Base-by-base conservation (phyloP, 2,888 invertebrate species). In the Linyphia triangularis region DNA sequence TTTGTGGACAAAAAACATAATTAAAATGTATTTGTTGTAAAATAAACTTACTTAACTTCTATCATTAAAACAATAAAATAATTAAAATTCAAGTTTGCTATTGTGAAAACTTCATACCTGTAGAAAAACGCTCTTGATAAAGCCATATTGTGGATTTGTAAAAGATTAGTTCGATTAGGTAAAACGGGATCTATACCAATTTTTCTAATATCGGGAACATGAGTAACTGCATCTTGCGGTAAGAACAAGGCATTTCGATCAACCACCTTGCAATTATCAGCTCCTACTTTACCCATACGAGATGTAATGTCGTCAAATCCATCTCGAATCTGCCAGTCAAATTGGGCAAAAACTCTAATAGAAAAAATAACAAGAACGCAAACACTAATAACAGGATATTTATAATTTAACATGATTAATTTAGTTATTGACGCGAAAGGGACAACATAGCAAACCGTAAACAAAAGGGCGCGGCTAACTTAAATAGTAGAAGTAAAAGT, bases 71-170 rank as follows among this genome's bases (percentile, higher is more conserved):
- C 16, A 59, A 13, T 19, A 9, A 6, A 19, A 4, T 4, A 59
- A 2, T 43, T 2, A 43, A 19, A 59, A 5, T 19, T 16, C 19
- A n/a, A 19, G 19, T 4, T 19, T n/a, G n/a, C n/a, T n/a, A 24
- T 4, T 4, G 2, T 7, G n/a, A 13, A 26, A 63, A 69, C 19
- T n/a, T 40, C 28, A 81, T 59, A 91, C 91, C 91, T 97, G 96
- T 97, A 98, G 93, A 97, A 99, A 93, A 98, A 99, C 0, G 98
- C 97, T 91, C 99, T 94, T 92, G 96, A 98, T 92, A 98, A 94
- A n/a, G 98, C 99, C 95, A 98, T 96, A 93, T 99, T 99, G 93
- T 99, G 98, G 86, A 98, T 93, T 93, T 99, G 98, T 84, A 98
- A 93, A 91, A 99, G 93, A 28, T 96, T 96, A 0, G 99, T 98